These are phyloP conservation scores for Nebria ingens DNA, from an alignment of 1,140 invertebrate genomes.

Conservation along the genomic window DNA sequence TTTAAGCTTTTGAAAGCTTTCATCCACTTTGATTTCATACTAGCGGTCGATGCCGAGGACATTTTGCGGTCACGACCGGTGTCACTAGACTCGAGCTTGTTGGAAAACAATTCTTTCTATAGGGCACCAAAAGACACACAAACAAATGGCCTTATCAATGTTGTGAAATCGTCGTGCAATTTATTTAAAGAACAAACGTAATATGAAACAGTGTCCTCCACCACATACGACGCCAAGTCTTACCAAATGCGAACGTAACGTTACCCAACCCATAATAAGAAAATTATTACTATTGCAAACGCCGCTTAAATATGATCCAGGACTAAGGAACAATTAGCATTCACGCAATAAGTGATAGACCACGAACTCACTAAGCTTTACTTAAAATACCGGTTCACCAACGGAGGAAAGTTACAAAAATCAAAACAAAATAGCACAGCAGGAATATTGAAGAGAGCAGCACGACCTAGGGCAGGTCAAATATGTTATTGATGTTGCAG, in stretches of 20 bases:
- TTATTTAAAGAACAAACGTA: neutral
- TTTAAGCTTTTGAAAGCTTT: conserved; percentile 95
- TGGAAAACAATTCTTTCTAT: conserved; percentile 79
- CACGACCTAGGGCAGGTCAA: neutral
- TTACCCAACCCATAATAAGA: conserved; percentile 36
- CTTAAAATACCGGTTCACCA: too few relatives aligned
- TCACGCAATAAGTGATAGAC: too few relatives aligned
- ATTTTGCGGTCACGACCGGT: conserved; percentile 66
- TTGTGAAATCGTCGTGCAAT: neutral
- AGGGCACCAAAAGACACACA: conserved; percentile 28
- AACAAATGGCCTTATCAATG: neutral
- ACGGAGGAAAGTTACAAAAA: too few relatives aligned
- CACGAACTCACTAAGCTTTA: too few relatives aligned
- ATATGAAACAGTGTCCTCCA: neutral
- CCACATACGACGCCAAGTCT: conserved; percentile 19
- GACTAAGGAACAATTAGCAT: too few relatives aligned
- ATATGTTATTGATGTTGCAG: neutral
- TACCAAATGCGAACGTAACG: conserved; percentile 38
- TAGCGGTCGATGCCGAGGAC: conserved; percentile 72
- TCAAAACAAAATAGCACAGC: too few relatives aligned
- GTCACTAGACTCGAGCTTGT: conserved; percentile 46
- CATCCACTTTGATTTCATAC: conserved; percentile 95
- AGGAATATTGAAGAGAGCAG: too few relatives aligned
- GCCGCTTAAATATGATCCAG: too few relatives aligned
- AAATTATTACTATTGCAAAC: too few relatives aligned